Evolutionary conservation across 2,797 vertebrate species (phyloP).

Genomic region (Sternotherus odoratus): DNA sequence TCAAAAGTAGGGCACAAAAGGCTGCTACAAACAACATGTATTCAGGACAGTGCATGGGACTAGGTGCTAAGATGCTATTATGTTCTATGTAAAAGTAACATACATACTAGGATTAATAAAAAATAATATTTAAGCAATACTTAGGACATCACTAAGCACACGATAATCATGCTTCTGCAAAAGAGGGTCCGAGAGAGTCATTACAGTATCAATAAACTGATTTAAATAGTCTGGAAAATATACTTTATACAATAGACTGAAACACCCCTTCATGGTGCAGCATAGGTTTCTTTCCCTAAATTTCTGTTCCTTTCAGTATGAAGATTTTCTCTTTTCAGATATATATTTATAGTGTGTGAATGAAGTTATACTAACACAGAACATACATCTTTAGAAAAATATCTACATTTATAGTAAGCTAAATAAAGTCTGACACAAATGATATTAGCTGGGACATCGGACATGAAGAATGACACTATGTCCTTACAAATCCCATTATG

Average conservation of each 20-base stretch:
- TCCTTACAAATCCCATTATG: conserved; percentile 55
- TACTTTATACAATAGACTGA: background rate
- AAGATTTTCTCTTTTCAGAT: conserved; percentile 9
- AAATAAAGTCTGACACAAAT: conserved; percentile 13
- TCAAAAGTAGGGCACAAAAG: background rate
- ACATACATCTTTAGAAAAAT: background rate
- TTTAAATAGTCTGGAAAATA: conserved; percentile 10
- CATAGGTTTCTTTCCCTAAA: background rate
- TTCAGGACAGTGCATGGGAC: background rate
- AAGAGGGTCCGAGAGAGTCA: conserved; percentile 8
- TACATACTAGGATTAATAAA: background rate
- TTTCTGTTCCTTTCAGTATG: background rate
- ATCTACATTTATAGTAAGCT: conserved; percentile 17
- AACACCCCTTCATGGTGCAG: background rate
- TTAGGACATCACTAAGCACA: background rate
- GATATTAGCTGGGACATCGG: conserved; percentile 40
- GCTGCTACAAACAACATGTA: background rate
- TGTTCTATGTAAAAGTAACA: background rate
- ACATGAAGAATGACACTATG: conserved; percentile 25
- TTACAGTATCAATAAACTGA: conserved; percentile 16
- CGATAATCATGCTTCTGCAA: background rate
- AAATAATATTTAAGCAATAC: background rate
- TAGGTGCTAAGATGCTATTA: background rate
- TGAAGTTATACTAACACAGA: background rate
- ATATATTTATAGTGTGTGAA: conserved; percentile 5